Evolutionary conservation across 2,888 invertebrate species (phyloP), one percentile per base, ranked within the genome.

Genomic region (Operophtera brumata): DNA sequence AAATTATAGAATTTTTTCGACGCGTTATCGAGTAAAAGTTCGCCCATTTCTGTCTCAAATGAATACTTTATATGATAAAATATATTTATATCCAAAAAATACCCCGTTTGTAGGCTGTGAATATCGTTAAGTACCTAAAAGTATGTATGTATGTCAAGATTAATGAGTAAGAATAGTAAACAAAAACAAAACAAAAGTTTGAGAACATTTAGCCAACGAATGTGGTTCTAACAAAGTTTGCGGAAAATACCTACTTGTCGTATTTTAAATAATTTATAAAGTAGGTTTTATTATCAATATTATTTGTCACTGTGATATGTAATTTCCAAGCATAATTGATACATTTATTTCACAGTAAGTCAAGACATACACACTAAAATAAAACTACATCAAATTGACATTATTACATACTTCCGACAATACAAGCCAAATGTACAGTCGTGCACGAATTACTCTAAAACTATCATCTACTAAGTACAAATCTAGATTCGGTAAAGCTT

Each of bases 231-330:
- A 26, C 10, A 20, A 30, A 3, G 12, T 11, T 52, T 54, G 64
- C 69, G 70, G 71, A 75, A 71, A 71, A 77, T 72, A 76, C 77
- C 71, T 73, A 71, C 28, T 55, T 45, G 47, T 48, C 20, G 43
- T 37, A 34, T 34, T 54, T 51, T 36, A 35, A 42, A 42, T 46
- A 49, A 40, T 40, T 40, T 30, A 50, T 20, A 39, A 30, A 36
- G 11, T 45, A 46, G 32, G 26, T 42, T 39, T 63, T 61, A 73
- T 86, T 86, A 87, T 87, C 66, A 69, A 73, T 69, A 73, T 86
- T 86, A 87, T 87, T 87, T 89, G 87, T 88, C 87, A 72, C 70
- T 69, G 70, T 88, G 88, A 89, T 88, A 89, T 89, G 88, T 87
- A 75, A 66, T 72, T 77, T 75, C 65, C 65, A 82, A 83, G 77